Evolutionary conservation across 2,888 invertebrate species (phyloP).

Genomic region (Thalpophila matura): DNA sequence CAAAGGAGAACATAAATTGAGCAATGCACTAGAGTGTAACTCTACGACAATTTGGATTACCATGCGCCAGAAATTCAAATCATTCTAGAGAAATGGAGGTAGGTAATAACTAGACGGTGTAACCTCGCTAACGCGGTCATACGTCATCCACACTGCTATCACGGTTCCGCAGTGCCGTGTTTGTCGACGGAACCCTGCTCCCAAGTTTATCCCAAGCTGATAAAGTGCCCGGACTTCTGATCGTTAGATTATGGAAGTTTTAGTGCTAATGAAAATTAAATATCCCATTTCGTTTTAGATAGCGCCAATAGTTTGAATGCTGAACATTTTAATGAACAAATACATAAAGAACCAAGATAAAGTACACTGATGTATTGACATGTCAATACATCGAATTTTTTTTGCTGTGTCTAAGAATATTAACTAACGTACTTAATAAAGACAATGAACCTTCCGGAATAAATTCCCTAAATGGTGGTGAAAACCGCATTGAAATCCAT

Average conservation of each 20-base stretch:
- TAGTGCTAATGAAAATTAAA: conserved; percentile 48
- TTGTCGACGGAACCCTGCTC: conserved; percentile 58
- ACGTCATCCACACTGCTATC: conserved; percentile 72
- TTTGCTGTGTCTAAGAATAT: too few species aligned
- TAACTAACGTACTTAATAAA: too few species aligned
- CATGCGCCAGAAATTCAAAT: conserved; percentile 68
- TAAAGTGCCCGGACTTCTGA: conserved; percentile 55
- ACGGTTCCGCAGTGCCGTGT: conserved; percentile 67
- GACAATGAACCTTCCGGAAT: too few species aligned
- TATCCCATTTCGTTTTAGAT: conserved; percentile 1
- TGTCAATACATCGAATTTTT: too few species aligned
- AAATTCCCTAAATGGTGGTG: too few species aligned
- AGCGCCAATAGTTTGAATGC: neutral
- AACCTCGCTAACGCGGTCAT: conserved; percentile 68
- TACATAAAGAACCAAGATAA: too few species aligned
- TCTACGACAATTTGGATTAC: conserved; percentile 59
- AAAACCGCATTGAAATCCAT: too few species aligned
- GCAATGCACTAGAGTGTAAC: conserved; percentile 47
- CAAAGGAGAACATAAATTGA: conserved; percentile 49
- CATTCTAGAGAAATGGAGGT: conserved; percentile 62
- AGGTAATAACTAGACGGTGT: conserved; percentile 69
- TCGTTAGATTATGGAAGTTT: conserved; percentile 49
- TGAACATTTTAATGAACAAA: neutral
- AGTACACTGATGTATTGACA: too few species aligned
- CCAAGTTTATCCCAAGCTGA: conserved; percentile 63